A percentile compares a stretch with the other conserved stretches of the same genome.
Conservation (phyloP, 2,888 invertebrate genomes). For the Tipula helvola region DNA sequence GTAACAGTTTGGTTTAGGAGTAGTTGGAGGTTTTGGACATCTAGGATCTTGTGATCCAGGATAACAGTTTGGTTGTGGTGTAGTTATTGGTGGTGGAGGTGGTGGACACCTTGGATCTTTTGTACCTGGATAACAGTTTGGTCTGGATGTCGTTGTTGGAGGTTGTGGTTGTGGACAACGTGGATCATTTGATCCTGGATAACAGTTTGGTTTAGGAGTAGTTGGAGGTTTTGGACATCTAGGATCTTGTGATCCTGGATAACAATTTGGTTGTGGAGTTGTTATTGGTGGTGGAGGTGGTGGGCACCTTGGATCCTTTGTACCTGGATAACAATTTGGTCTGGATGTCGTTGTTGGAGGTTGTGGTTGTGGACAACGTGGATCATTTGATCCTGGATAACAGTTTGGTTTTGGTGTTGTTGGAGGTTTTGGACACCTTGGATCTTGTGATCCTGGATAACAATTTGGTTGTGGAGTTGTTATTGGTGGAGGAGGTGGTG, state of each 20-base stretch:
- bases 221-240: constrained; percentile 16
- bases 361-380: constrained; percentile 28
- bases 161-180: too few relatives aligned
- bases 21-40: constrained; percentile 21
- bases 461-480: too few relatives aligned
- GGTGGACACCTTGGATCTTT: constrained; percentile 11
- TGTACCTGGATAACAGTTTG: neutral
- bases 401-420: constrained; percentile 22
- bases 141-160: too few relatives aligned
- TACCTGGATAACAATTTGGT: constrained; percentile 24
- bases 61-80: too few relatives aligned
- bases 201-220: constrained; percentile 8
- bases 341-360: constrained; percentile 21
- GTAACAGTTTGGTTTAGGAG: constrained; percentile 18
- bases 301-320: constrained; percentile 23
- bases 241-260: constrained; percentile 25
- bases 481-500: too few relatives aligned
- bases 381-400: constrained; percentile 26
- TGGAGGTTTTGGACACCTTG: constrained; percentile 8
- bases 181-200: too few relatives aligned
- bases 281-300: neutral
- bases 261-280: constrained; percentile 17
- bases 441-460: too few relatives aligned
- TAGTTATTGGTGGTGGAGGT: constrained; percentile 1
- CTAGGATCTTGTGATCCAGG: constrained; percentile 22